A percentile compares a stretch with the other conserved stretches of the same genome.
phyloP scores from a whole-genome alignment of 2,888 invertebrate species.

The Toxonevra muliebris region DNA sequence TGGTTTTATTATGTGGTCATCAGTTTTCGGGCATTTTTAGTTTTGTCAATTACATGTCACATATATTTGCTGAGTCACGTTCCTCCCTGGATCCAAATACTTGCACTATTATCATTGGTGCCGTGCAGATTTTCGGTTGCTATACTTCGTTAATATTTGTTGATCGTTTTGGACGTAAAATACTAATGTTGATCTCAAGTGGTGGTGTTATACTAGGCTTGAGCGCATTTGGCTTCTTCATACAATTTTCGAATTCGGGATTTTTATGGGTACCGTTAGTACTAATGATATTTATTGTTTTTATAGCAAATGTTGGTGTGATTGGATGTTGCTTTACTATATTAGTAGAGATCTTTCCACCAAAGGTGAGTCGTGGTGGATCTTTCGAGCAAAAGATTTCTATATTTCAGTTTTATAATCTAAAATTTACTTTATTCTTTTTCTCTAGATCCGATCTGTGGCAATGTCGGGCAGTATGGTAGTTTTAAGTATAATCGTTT shows the following conservation, averaged over 20 bases:
- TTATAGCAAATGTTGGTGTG: slow-evolving; percentile 56
- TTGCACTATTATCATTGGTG: slow-evolving; percentile 57
- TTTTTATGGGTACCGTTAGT: slow-evolving; percentile 54
- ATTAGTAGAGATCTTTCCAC: slow-evolving; percentile 57
- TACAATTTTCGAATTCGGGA: slow-evolving; percentile 38
- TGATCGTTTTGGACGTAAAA: slow-evolving; percentile 55
- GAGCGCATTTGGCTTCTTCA: slow-evolving; percentile 50
- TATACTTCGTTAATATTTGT: slow-evolving; percentile 54
- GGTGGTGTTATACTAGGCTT: slow-evolving; percentile 50
- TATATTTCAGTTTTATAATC: too few relatives aligned
- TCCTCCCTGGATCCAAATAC: slow-evolving; percentile 55
- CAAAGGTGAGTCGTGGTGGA: slow-evolving; percentile 48
- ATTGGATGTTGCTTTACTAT: slow-evolving; percentile 56
- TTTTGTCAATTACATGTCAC: slow-evolving; percentile 59
- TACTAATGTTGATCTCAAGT: slow-evolving; percentile 55
- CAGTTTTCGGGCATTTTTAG: slow-evolving; percentile 56
- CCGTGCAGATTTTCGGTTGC: slow-evolving; percentile 55
- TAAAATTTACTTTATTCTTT: too few relatives aligned
- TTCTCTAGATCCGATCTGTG: slow-evolving; percentile 54
- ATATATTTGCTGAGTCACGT: slow-evolving; percentile 55
- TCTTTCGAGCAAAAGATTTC: too few relatives aligned
- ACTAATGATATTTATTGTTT: slow-evolving; percentile 54
- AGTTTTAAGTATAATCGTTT: slow-evolving; percentile 49
- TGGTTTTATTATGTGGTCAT: slow-evolving; percentile 49
- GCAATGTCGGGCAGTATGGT: slow-evolving; percentile 50